These are phyloP conservation scores for Artemia sinica DNA, from an alignment of 2,888 invertebrate genomes.

Conservation along the genomic window DNA sequence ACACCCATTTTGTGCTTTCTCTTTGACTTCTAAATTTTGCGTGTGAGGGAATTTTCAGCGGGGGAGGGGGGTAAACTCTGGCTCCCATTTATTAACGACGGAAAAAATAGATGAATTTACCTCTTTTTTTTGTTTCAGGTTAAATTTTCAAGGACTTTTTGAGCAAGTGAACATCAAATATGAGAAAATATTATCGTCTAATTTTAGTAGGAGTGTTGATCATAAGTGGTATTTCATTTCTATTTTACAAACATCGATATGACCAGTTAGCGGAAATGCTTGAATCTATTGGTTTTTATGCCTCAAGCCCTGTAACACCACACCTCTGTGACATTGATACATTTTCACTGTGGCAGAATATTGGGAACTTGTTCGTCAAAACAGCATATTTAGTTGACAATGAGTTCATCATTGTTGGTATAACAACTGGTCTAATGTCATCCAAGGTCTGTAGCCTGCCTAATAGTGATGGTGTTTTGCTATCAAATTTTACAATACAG, in stretches of 20 bases:
- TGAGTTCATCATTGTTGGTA: neutral
- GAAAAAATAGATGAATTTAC: no score
- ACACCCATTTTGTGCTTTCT: no score
- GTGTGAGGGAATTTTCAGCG: no score
- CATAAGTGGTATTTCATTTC: neutral
- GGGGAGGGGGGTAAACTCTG: no score
- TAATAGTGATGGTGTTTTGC: neutral
- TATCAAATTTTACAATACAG: neutral
- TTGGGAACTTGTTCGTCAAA: neutral
- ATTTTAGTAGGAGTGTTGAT: neutral
- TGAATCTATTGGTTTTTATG: slow-evolving; percentile 10
- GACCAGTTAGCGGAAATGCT: neutral
- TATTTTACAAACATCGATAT: neutral
- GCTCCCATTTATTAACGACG: no score
- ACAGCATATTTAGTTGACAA: neutral
- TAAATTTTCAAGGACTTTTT: no score
- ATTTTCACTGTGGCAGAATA: neutral
- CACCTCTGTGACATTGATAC: neutral
- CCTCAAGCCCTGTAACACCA: neutral
- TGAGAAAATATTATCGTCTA: slow-evolving; percentile 3
- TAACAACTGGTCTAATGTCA: slow-evolving; percentile 5
- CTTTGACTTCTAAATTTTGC: no score
- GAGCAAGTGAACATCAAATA: neutral
- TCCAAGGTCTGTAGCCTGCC: neutral
- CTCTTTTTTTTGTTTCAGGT: no score